Evolutionary conservation across 2,113 vertebrate species (phyloP).

Genomic region (Naja naja): DNA sequence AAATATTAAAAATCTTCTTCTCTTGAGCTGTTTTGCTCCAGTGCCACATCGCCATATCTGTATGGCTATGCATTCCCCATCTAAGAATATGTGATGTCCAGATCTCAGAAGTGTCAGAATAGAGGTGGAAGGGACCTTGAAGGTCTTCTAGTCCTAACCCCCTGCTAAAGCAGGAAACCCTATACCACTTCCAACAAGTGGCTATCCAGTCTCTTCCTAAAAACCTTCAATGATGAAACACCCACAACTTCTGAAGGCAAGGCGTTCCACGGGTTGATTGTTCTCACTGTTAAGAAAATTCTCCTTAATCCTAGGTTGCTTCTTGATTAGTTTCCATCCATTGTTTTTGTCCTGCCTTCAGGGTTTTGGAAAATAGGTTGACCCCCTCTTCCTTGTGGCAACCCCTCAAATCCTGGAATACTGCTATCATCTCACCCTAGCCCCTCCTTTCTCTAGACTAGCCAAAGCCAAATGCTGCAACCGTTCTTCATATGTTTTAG

Average conservation of each 20-base stretch:
- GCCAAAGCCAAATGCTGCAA: background rate
- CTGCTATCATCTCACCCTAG: background rate
- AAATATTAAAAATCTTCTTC: background rate
- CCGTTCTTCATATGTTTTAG: background rate
- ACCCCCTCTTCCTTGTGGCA: background rate
- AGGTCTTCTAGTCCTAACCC: background rate
- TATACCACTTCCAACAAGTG: background rate
- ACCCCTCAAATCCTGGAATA: background rate
- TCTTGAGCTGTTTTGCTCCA: background rate
- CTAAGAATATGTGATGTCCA: background rate
- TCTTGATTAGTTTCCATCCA: background rate
- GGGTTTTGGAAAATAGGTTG: background rate
- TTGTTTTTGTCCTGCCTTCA: background rate
- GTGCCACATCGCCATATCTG: background rate
- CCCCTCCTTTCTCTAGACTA: background rate
- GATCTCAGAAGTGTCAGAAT: background rate
- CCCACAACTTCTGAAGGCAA: background rate
- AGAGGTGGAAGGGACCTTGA: background rate
- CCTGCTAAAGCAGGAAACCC: background rate
- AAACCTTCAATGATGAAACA: background rate
- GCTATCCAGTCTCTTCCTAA: background rate
- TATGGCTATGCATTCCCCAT: background rate
- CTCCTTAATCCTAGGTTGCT: background rate
- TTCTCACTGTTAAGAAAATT: background rate
- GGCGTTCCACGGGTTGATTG: background rate